Percentiles rank a stretch among this genome's conserved stretches.
Conservation (phyloP, 2,888 invertebrate species). For the Papilio protenor region DNA sequence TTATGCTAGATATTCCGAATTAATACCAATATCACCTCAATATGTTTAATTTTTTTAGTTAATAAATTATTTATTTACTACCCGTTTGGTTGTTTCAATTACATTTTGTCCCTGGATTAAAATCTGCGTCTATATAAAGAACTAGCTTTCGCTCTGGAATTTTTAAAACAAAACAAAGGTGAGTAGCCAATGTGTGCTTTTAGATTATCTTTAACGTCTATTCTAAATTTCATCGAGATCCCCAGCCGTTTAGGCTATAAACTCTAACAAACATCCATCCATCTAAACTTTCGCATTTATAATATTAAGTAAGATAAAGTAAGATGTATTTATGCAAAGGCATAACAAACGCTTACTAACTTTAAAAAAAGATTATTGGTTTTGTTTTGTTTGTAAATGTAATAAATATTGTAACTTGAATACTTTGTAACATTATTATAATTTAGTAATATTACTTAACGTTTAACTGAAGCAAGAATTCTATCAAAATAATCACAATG, state of each 20-base stretch:
- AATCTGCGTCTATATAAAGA: too few species aligned
- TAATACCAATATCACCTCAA: conserved; percentile 44
- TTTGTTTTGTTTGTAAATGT: not conserved
- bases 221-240: too few species aligned
- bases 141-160: too few species aligned
- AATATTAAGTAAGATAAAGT: too few species aligned
- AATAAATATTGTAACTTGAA: not conserved
- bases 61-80: conserved; percentile 1
- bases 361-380: not conserved
- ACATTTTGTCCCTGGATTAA: not conserved
- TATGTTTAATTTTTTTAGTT: conserved; percentile 39
- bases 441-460: conserved; percentile 33
- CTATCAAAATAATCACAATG: conserved; percentile 38
- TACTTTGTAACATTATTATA: not conserved
- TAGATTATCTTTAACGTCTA: too few species aligned
- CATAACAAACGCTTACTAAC: too few species aligned
- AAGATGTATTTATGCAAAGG: too few species aligned
- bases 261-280: too few species aligned
- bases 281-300: too few species aligned
- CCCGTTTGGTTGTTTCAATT: not conserved
- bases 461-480: conserved; percentile 17
- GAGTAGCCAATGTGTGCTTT: too few species aligned
- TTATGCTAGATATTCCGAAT: conserved; percentile 37
- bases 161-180: too few species aligned
- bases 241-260: too few species aligned